Conservation (phyloP, 2,888 invertebrate genomes). For the Linnaemya vulpina region DNA sequence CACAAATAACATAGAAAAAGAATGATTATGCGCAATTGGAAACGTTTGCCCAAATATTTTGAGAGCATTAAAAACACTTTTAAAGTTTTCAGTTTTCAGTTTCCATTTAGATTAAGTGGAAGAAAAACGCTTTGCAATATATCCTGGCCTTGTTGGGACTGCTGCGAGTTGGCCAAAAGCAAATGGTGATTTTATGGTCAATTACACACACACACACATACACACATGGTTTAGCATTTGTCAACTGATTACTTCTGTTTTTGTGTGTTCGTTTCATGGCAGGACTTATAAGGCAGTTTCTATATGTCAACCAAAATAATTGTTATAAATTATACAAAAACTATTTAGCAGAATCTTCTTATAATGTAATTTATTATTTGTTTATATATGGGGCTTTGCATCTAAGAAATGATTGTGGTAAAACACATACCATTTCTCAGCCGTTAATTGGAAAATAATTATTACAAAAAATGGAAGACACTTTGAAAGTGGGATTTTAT, state of each 20-base stretch:
- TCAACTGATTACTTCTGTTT: constrained; percentile 44
- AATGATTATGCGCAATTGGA: constrained; percentile 5
- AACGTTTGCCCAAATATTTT: constrained; percentile 1
- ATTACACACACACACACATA: constrained; percentile 16
- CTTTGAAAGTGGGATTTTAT: no score
- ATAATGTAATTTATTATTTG: not conserved
- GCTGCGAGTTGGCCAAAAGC: constrained; percentile 39
- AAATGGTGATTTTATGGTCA: constrained; percentile 63
- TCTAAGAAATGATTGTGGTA: not conserved
- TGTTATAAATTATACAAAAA: constrained; percentile 9
- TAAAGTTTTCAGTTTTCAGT: constrained; percentile 36
- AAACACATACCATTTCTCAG: no score
- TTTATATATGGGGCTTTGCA: no score
- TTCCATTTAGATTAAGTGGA: constrained; percentile 32
- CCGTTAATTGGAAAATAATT: no score
- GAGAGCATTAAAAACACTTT: constrained; percentile 34
- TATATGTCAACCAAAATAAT: constrained; percentile 49
- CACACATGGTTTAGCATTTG: constrained; percentile 15
- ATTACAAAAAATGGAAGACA: no score
- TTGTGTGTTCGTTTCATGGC: not conserved
- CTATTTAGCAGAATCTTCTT: constrained; percentile 18
- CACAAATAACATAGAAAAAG: not conserved
- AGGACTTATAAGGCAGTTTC: constrained; percentile 55
- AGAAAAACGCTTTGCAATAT: constrained; percentile 32
- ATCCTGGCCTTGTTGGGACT: constrained; percentile 62